These are phyloP conservation scores for Villa cingulata DNA, from an alignment of 2,888 invertebrate species.

Conservation along the genomic window DNA sequence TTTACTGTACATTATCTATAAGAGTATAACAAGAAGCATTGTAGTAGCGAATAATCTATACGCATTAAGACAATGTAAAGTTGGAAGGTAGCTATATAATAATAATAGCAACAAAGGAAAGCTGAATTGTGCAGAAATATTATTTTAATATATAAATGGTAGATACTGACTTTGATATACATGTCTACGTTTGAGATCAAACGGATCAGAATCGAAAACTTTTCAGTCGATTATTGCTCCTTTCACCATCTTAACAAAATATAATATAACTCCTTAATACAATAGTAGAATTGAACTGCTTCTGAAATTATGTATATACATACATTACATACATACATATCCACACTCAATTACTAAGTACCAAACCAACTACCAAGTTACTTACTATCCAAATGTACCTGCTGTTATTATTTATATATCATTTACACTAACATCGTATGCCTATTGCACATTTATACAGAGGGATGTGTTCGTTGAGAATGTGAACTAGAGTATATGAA, in stretches of 20 bases:
- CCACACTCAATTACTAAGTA: too few species aligned
- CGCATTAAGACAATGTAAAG: slow-evolving; percentile 1
- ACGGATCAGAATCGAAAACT: not conserved
- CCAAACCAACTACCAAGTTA: too few species aligned
- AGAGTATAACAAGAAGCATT: too few species aligned
- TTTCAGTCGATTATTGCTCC: not conserved
- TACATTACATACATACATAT: too few species aligned
- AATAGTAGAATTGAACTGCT: too few species aligned
- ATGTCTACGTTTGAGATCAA: not conserved
- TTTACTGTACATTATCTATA: slow-evolving; percentile 9
- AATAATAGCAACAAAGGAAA: not conserved
- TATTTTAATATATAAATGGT: not conserved
- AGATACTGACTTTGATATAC: not conserved
- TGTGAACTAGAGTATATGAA: not conserved
- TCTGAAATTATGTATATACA: too few species aligned
- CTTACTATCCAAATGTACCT: too few species aligned
- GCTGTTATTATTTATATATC: slow-evolving; percentile 8
- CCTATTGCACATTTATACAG: not conserved
- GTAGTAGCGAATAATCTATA: not conserved
- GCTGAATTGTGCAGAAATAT: not conserved
- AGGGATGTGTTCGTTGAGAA: not conserved
- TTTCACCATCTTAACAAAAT: not conserved
- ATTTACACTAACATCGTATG: slow-evolving; percentile 2
- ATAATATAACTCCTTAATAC: not conserved
- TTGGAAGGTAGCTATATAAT: too few species aligned